Conservation (phyloP, 1,140 invertebrate species). For the Habropoda laboriosa region DNA sequence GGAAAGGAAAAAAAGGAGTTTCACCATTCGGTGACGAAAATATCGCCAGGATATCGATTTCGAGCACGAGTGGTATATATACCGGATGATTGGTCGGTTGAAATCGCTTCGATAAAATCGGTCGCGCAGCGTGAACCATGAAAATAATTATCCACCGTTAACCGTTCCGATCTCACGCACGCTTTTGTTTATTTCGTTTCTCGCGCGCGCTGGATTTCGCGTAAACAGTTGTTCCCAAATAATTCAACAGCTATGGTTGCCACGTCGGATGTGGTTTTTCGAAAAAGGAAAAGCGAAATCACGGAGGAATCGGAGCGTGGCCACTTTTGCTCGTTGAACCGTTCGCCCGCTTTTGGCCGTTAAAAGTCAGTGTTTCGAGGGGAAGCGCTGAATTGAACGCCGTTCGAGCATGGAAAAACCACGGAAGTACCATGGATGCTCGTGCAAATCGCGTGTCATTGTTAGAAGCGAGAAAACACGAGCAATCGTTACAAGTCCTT, state of each 20-base stretch:
- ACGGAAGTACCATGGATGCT: constrained; percentile 25
- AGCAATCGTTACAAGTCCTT: constrained; percentile 35
- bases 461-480: constrained; percentile 31
- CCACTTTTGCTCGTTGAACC: constrained; percentile 33
- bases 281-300: constrained; percentile 7
- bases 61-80: not conserved
- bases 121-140: constrained; percentile 17
- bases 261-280: not conserved
- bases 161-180: not conserved
- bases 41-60: constrained; percentile 33
- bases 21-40: not conserved
- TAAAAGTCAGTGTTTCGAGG: constrained; percentile 61
- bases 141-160: constrained; percentile 33
- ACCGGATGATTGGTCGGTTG: not conserved
- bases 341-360: constrained; percentile 44
- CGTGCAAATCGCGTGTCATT: constrained; percentile 56
- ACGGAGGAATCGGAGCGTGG: constrained; percentile 17
- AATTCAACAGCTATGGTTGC: not conserved
- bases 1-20: too few relatives aligned
- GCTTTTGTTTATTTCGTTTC: constrained; percentile 10
- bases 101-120: not conserved
- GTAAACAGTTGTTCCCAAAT: not conserved
- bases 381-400: constrained; percentile 45
- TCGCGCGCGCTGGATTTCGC: not conserved
- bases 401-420: constrained; percentile 53